Percentiles rank a stretch among this genome's conserved stretches.
These are phyloP conservation scores for Drosophila navojoa DNA, from an alignment of 1,140 invertebrate species.

Conservation along the genomic window DNA sequence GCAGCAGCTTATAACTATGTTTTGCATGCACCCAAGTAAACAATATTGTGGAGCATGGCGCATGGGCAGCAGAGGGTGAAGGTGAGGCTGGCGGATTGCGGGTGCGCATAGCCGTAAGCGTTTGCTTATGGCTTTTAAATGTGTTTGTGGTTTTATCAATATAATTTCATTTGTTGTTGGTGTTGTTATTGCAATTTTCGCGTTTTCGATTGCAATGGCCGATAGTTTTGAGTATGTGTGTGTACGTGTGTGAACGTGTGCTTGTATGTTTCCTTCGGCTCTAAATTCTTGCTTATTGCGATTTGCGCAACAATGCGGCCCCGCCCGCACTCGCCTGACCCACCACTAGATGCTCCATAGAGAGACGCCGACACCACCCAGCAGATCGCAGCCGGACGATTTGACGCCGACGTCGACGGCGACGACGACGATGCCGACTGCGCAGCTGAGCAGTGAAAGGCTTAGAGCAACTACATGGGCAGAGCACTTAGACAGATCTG, in stretches of 20 bases:
- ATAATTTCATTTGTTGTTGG: conserved; percentile 64
- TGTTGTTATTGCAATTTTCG: conserved; percentile 65
- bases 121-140: conserved; percentile 72
- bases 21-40: conserved; percentile 15
- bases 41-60: neutral
- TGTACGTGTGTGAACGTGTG: conserved; percentile 18
- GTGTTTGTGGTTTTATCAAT: conserved; percentile 75
- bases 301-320: conserved; percentile 73
- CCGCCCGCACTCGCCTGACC: conserved; percentile 30
- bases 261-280: conserved; percentile 56
- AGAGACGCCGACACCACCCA: conserved; percentile 51
- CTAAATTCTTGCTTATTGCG: conserved; percentile 70
- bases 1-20: conserved; percentile 22
- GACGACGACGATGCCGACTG: conserved; percentile 13
- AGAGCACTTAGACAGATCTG: conserved; percentile 47
- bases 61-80: neutral
- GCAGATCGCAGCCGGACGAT: conserved; percentile 59
- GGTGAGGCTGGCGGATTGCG: neutral
- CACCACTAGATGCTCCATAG: conserved; percentile 39
- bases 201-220: conserved; percentile 57
- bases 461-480: conserved; percentile 33
- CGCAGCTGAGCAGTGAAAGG: conserved; percentile 79
- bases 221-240: conserved; percentile 54
- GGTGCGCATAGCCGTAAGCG: conserved; percentile 46
- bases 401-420: conserved; percentile 32